Conservation (phyloP, 2,113 vertebrate species). For the Rhinoptilus africanus region DNA sequence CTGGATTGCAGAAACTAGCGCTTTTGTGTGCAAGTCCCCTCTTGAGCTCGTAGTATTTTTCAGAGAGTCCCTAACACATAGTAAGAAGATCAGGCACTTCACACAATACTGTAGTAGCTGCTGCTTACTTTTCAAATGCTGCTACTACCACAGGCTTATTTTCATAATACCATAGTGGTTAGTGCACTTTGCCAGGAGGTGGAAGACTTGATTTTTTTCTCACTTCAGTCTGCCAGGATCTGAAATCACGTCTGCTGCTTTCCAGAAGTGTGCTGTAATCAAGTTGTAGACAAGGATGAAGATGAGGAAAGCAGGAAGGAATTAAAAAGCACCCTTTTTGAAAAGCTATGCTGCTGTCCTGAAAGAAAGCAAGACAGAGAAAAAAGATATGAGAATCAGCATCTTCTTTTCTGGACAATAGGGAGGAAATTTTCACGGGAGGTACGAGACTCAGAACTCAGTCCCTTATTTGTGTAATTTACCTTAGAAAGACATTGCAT, state of each 20-base stretch:
- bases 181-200: not conserved
- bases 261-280: not conserved
- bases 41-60: not conserved
- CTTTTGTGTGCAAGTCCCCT: not conserved
- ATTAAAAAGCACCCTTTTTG: not conserved
- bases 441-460: not conserved
- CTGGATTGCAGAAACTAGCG: not conserved
- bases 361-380: not conserved
- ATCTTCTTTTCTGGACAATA: not conserved
- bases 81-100: not conserved
- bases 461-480: not conserved
- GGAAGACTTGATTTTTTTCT: not conserved
- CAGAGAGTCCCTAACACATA: not conserved
- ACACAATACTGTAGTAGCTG: not conserved
- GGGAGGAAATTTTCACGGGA: not conserved
- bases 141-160: not conserved
- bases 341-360: not conserved
- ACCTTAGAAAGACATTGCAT: not conserved
- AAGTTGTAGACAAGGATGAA: not conserved
- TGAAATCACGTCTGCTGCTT: not conserved
- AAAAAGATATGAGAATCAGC: not conserved
- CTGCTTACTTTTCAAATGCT: not conserved
- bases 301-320: not conserved
- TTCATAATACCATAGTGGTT: not conserved
- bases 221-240: not conserved